phyloP scores from a whole-genome alignment of 2,888 invertebrate genomes.

The Helobdella robusta region DNA sequence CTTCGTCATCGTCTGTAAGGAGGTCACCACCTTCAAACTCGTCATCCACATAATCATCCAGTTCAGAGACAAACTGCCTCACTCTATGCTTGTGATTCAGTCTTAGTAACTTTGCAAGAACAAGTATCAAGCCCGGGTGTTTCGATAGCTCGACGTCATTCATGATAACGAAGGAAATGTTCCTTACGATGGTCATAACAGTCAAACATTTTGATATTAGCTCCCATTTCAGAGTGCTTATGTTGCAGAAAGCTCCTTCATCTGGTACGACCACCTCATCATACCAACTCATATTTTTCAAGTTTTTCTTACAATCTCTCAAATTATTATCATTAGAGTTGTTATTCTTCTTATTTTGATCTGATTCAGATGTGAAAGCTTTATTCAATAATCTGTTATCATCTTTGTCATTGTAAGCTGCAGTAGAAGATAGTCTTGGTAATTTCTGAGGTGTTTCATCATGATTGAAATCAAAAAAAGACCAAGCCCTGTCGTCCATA shows the following conservation, averaged over 20 bases:
- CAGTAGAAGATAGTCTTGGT: not conserved
- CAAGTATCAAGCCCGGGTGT: constrained; percentile 73
- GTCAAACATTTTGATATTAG: constrained; percentile 81
- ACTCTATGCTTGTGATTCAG: constrained; percentile 77
- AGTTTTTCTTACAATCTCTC: no score
- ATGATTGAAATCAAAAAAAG: no score
- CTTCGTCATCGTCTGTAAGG: not conserved
- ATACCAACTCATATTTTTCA: constrained; percentile 24
- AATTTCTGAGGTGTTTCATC: no score
- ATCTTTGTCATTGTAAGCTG: constrained; percentile 5
- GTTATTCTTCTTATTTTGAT: no score
- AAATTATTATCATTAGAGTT: no score
- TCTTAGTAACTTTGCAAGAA: constrained; percentile 79
- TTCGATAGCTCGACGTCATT: constrained; percentile 69
- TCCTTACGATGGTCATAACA: constrained; percentile 86
- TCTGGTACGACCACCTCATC: constrained; percentile 44
- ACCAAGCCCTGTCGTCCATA: not conserved
- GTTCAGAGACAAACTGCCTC: no score
- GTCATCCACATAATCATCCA: not conserved
- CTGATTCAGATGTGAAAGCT: not conserved
- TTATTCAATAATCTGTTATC: not conserved
- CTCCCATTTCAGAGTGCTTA: constrained; percentile 63
- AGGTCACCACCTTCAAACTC: not conserved
- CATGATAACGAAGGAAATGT: constrained; percentile 92
- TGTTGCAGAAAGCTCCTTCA: constrained; percentile 40